Evolutionary conservation across 2,888 invertebrate species (phyloP), one percentile per base, ranked within the genome.

Genomic region (Plusia festucae): DNA sequence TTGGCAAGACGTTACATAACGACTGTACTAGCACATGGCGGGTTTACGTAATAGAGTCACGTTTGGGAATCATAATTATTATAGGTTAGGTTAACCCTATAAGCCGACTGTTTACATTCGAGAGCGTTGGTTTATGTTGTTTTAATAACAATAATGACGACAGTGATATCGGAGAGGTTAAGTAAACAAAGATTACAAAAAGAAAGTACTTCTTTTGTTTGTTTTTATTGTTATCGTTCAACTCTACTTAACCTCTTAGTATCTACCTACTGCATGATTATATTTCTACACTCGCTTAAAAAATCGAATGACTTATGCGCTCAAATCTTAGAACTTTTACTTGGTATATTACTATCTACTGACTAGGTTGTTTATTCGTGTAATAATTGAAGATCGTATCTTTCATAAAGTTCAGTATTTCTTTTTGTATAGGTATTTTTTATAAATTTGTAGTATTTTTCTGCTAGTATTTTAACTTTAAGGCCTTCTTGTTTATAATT

Each of bases 1-100:
- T 71, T 67, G 75, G 65, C 70, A 67, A 68, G 59, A 40, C 27
- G 34, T 74, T 78, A 70, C 30, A 65, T 78, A 78, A 76, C 62
- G n/a, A 32, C 53, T 46, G 59, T 53, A 58, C 0, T 13, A 46
- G 54, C 68, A 65, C 73, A 65, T 70, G 67, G 67, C 52, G 20
- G 65, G 53, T 62, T 68, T 63, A 63, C 58, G 68, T 65, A 64
- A 65, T 9, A 9, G 0, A 44, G 53, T 68, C 69, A 72, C 69
- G 65, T 69, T 72, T 60, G 16, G 8, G 40, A 52, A 59, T 27
- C 49, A 59, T 52, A 58, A 30, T 27, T 27, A 27, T 46, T 16
- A 22, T 68, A 72, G 71, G 69, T 58, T 72, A 68, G 3, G 34
- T 18, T 32, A 40, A 8, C 53, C 11, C 16, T 60, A 46, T 69